These are phyloP conservation scores for Menidia beryllina DNA, from an alignment of 2,113 vertebrate species.

Conservation along the genomic window DNA sequence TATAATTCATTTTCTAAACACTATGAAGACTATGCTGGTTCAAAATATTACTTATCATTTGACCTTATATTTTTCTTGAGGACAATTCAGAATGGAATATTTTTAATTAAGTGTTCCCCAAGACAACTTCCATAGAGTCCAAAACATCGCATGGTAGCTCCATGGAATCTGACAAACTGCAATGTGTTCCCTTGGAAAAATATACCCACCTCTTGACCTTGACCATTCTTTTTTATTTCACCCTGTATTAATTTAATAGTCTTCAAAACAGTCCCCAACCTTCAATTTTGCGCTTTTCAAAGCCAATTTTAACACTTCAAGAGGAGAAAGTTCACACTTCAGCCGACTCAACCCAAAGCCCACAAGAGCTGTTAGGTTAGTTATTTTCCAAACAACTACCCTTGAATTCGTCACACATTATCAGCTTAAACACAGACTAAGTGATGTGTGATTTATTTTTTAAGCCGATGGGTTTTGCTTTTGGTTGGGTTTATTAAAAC, in stretches of 20 bases:
- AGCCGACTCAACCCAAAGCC: background rate
- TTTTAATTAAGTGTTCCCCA: too few species aligned
- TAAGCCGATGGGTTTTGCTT: background rate
- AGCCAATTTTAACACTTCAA: constrained; percentile 9
- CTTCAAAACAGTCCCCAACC: constrained; percentile 4
- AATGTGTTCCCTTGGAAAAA: background rate
- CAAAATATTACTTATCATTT: too few species aligned
- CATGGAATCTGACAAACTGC: background rate
- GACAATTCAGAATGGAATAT: too few species aligned
- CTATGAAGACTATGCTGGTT: too few species aligned
- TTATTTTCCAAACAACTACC: background rate
- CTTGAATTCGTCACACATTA: constrained; percentile 10
- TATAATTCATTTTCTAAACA: too few species aligned
- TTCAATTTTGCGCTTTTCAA: constrained; percentile 26
- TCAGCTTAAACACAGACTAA: constrained; percentile 6
- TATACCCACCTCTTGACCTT: background rate
- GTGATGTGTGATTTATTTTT: background rate
- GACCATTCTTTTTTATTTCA: background rate
- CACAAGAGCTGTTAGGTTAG: background rate
- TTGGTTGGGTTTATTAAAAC: background rate
- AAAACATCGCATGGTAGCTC: too few species aligned
- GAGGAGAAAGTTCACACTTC: background rate
- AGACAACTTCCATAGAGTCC: too few species aligned
- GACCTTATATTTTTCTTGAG: too few species aligned
- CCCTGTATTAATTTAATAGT: constrained; percentile 19